Evolutionary conservation across 2,797 vertebrate species (phyloP).

Genomic region (Emydoidea blandingii): DNA sequence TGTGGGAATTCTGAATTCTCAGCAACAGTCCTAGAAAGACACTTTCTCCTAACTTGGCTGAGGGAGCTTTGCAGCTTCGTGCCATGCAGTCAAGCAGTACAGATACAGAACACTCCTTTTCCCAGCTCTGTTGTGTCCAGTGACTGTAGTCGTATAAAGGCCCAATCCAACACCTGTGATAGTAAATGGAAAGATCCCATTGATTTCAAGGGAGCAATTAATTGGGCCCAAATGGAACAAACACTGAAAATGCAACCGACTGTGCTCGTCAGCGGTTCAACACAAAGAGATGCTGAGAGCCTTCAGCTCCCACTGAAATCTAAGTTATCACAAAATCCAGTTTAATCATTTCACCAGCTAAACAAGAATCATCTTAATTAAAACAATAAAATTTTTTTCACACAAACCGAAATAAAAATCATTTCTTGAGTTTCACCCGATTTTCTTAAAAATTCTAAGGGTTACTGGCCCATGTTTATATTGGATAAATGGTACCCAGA

Average conservation of each 20-base stretch:
- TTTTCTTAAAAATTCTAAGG: neutral
- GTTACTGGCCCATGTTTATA: neutral
- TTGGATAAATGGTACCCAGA: too few species aligned
- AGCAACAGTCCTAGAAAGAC: neutral
- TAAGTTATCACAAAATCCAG: neutral
- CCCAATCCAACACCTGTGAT: neutral
- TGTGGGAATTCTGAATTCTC: neutral
- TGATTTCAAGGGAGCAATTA: neutral
- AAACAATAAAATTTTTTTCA: neutral
- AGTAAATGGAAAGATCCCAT: neutral
- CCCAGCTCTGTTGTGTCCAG: neutral
- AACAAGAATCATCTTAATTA: neutral
- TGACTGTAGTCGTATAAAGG: neutral
- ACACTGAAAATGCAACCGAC: neutral
- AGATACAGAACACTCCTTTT: neutral
- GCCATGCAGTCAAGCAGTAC: neutral
- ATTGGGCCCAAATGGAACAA: neutral
- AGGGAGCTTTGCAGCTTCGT: neutral
- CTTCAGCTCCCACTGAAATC: neutral
- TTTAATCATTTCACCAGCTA: neutral
- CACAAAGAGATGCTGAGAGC: neutral
- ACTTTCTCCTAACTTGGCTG: neutral
- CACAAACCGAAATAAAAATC: neutral
- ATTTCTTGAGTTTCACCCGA: neutral
- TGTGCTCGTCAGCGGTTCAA: neutral